phyloP scores from a whole-genome alignment of 2,113 vertebrate species.

The Etheostoma cragini region DNA sequence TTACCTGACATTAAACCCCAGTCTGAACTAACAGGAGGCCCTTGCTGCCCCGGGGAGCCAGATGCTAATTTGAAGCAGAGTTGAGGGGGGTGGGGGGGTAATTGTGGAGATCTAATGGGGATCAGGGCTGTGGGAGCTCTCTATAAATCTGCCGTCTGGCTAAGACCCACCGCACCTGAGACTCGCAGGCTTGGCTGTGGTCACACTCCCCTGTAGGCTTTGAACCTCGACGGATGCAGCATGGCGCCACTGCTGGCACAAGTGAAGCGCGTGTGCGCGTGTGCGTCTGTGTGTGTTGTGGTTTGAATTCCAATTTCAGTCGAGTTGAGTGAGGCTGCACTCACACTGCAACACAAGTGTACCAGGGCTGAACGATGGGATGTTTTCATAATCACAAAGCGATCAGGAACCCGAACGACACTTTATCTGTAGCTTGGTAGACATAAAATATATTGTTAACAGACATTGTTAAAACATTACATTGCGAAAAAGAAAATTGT shows the following conservation, averaged over 20 bases:
- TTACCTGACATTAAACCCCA: conserved; percentile 82
- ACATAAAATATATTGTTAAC: background rate
- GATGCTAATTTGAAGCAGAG: conserved; percentile 81
- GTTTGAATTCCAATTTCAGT: conserved; percentile 52
- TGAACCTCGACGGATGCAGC: conserved; percentile 57
- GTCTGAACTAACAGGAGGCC: conserved; percentile 75
- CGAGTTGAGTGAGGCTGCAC: conserved; percentile 25
- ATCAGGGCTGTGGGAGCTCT: conserved; percentile 78
- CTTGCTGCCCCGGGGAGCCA: conserved; percentile 62
- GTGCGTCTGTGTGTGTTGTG: conserved; percentile 52
- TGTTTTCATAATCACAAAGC: conserved; percentile 8
- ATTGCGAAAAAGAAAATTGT: too few relatives aligned
- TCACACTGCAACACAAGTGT: conserved; percentile 3
- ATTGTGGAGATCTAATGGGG: conserved; percentile 79
- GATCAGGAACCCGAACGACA: background rate
- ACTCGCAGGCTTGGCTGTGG: conserved; percentile 64
- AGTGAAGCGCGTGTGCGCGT: conserved; percentile 13
- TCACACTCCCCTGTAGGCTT: conserved; percentile 62
- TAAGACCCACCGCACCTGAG: conserved; percentile 79
- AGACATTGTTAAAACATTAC: too few relatives aligned
- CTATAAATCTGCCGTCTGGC: conserved; percentile 77
- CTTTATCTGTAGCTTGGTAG: background rate
- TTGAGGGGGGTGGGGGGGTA: conserved; percentile 57
- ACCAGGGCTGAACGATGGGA: background rate
- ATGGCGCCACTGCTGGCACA: conserved; percentile 64